Conservation (phyloP, 2,888 invertebrate genomes). For the Ectemnius continuus region DNA sequence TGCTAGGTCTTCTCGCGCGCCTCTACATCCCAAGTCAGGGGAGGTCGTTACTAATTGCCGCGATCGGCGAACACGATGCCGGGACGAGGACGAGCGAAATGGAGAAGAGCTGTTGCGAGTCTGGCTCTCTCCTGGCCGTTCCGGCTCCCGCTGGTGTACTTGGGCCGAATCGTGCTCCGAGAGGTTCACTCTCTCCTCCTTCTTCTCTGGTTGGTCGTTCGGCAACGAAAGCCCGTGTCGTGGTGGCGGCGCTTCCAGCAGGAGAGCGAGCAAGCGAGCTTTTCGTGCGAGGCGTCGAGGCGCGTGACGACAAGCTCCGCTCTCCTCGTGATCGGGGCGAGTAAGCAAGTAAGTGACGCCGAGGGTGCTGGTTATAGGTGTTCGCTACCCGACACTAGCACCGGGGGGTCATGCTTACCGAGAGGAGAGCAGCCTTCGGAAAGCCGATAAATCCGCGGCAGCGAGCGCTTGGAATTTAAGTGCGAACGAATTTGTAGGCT, state of each 20-base stretch:
- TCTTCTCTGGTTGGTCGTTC: too few relatives aligned
- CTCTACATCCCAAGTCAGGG: constrained; percentile 35
- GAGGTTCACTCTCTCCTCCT: background rate
- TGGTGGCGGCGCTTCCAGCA: too few relatives aligned
- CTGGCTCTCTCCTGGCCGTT: constrained; percentile 32
- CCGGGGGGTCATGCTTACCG: constrained; percentile 16
- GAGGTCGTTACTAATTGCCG: constrained; percentile 62
- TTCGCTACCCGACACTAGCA: background rate
- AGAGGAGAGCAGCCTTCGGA: constrained; percentile 31
- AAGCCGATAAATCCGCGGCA: constrained; percentile 52
- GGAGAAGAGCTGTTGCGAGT: constrained; percentile 67
- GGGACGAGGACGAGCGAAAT: constrained; percentile 59
- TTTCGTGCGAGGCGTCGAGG: background rate
- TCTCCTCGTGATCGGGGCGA: background rate
- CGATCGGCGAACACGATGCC: constrained; percentile 54
- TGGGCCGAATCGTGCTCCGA: constrained; percentile 27
- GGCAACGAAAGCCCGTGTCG: too few relatives aligned
- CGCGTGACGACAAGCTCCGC: constrained; percentile 4
- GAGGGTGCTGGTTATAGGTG: background rate
- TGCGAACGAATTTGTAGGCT: constrained; percentile 77
- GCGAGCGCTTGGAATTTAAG: constrained; percentile 70
- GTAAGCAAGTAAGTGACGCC: background rate
- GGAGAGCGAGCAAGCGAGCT: background rate
- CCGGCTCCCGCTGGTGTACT: constrained; percentile 33
- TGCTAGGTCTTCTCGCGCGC: constrained; percentile 28